Conservation (phyloP, 2,797 vertebrate genomes). For the Delichon dasypus region DNA sequence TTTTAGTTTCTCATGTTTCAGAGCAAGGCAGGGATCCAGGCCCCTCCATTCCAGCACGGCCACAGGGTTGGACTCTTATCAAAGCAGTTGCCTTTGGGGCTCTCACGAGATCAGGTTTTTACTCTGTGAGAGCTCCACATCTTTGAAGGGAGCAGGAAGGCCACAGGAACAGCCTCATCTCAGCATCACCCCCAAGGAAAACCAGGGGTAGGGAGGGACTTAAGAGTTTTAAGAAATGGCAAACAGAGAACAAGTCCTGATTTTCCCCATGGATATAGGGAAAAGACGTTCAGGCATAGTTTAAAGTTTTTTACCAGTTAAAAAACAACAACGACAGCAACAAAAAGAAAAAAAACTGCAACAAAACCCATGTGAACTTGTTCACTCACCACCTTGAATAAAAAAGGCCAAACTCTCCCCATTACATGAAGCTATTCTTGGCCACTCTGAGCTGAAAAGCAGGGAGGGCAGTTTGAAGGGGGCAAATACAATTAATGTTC, state of each 20-base stretch:
- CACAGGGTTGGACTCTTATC: conserved; percentile 1
- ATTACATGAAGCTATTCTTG: conserved; percentile 55
- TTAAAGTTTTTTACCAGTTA: neutral
- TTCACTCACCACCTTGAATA: conserved; percentile 35
- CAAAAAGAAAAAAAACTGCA: neutral
- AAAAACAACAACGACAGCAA: neutral
- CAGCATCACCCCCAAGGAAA: neutral
- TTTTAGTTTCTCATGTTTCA: conserved; percentile 30
- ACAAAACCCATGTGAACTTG: neutral
- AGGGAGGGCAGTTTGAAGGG: conserved; percentile 52
- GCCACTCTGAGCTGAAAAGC: conserved; percentile 21
- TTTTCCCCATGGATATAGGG: neutral
- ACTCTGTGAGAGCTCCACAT: neutral
- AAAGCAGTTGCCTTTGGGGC: conserved; percentile 1
- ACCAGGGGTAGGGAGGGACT: neutral
- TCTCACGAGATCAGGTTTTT: conserved; percentile 21
- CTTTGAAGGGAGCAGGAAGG: neutral
- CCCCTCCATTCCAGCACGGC: neutral
- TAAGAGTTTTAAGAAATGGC: neutral
- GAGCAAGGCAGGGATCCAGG: conserved; percentile 10
- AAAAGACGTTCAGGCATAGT: neutral
- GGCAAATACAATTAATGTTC: conserved; percentile 64
- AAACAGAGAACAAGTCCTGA: neutral
- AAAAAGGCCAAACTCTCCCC: conserved; percentile 27
- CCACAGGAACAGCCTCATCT: neutral